A percentile compares a stretch with the other conserved stretches of the same genome.
These are phyloP conservation scores for Sturmia bella DNA, from an alignment of 2,888 invertebrate species.

Conservation along the genomic window DNA sequence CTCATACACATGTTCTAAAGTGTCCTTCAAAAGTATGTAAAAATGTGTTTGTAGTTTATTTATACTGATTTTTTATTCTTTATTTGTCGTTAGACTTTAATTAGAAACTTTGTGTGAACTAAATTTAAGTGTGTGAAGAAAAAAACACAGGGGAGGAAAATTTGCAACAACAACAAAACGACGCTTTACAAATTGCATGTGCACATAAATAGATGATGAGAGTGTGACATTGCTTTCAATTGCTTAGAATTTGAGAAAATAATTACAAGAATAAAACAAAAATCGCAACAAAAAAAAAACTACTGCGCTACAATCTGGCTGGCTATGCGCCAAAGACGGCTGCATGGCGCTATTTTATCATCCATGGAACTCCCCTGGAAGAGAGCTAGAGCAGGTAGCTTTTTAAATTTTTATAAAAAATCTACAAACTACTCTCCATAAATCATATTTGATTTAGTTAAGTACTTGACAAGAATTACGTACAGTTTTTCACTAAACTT, in stretches of 20 bases:
- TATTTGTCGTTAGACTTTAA: slow-evolving; percentile 73
- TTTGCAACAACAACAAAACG: slow-evolving; percentile 6
- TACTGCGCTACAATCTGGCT: neutral
- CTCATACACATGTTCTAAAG: slow-evolving; percentile 52
- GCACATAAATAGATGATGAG: slow-evolving; percentile 19
- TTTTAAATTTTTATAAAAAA: too few species aligned
- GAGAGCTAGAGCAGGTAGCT: too few species aligned
- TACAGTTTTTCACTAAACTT: too few species aligned
- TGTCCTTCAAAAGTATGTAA: slow-evolving; percentile 78
- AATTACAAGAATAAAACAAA: slow-evolving; percentile 15
- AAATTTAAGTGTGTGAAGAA: slow-evolving; percentile 56
- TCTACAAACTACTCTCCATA: too few species aligned
- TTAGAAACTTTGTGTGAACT: slow-evolving; percentile 76
- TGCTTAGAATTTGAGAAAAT: slow-evolving; percentile 39
- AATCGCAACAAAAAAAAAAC: neutral
- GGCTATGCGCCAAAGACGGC: too few species aligned
- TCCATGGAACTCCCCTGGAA: too few species aligned
- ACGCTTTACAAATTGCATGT: slow-evolving; percentile 45
- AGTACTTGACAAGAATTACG: too few species aligned
- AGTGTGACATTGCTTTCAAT: slow-evolving; percentile 65
- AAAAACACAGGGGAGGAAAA: slow-evolving; percentile 33
- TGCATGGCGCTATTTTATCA: too few species aligned
- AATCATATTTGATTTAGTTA: too few species aligned
- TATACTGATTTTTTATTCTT: slow-evolving; percentile 28
- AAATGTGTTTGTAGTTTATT: slow-evolving; percentile 17